Base-by-base conservation (phyloP, 53 echinoderm and acorn worm species). In the Zoroaster sp. region DNA sequence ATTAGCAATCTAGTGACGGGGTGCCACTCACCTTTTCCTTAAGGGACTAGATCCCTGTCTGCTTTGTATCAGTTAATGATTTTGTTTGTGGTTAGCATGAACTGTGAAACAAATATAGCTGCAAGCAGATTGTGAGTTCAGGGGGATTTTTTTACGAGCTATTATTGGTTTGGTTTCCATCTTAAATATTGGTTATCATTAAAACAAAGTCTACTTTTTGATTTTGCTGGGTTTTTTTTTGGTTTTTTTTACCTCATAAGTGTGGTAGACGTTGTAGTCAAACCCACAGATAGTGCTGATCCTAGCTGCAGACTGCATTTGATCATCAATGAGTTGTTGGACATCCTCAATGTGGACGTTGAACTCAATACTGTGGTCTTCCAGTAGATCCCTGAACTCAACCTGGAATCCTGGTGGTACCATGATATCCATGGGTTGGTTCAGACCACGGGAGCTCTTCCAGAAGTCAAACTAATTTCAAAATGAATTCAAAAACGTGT, bases 261-360 rank as follows among this genome's bases (percentile, higher is more conserved):
- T 91, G 73, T 96, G 96, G 34, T 96, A 96, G 41, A 51, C 69
- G 12, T 73, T 93, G 73, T 96, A 96, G 44, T 90, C 87, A 53
- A 91, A 78, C 10, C 6, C 55, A 38, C 35, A 33, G 17, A 43
- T 38, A 18, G 49, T 38, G 9, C 35, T 46, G 28, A 36, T 21
- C 38, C 79, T 67, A 39, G 35, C 89, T 18, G 51, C 13, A 1
- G 46, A 47, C 34, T 25, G 34, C 70, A 46, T 71, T 23, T 69
- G 69, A 11, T 47, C 80, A 12, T 81, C 43, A 53, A 89, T 81
- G 31, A 80, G 18, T 28, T 38, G 37, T 68, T 88, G 88, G 14
- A 88, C 88, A 75, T 88, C 88, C 14, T 35, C 54, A 1, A 77
- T 59, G 40, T 14, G 54, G 66, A 88, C 35, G 35, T n/a, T 30